Conservation (phyloP, 2,888 invertebrate genomes). For the Drosophila bunnanda region DNA sequence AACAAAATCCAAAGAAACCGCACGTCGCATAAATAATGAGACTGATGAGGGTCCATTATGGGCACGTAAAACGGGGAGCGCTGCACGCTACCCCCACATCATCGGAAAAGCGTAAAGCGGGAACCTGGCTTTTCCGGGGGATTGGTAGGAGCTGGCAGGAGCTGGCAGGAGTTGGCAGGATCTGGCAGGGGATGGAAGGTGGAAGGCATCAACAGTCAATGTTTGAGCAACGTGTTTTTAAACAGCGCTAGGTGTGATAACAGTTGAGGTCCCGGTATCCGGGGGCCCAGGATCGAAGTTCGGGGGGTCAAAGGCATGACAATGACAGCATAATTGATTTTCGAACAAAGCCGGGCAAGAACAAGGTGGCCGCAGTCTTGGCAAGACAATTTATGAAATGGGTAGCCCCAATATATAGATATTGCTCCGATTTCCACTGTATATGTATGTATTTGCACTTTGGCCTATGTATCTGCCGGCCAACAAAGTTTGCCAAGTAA, state of each 20-base stretch:
- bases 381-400: slow-evolving; percentile 72
- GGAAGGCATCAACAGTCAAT: slow-evolving; percentile 71
- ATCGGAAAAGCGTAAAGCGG: slow-evolving; percentile 22
- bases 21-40: slow-evolving; percentile 82
- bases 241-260: slow-evolving; percentile 76
- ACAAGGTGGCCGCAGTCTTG: slow-evolving; percentile 17
- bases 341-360: slow-evolving; percentile 79
- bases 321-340: slow-evolving; percentile 81
- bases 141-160: neutral
- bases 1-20: slow-evolving; percentile 82
- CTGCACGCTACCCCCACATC: slow-evolving; percentile 44
- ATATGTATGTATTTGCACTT: slow-evolving; percentile 19
- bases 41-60: slow-evolving; percentile 82
- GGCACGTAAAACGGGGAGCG: slow-evolving; percentile 68
- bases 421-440: neutral
- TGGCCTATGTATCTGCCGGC: slow-evolving; percentile 45
- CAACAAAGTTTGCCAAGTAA: slow-evolving; percentile 70
- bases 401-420: slow-evolving; percentile 31
- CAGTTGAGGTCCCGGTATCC: slow-evolving; percentile 65
- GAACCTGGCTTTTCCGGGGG: slow-evolving; percentile 27
- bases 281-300: slow-evolving; percentile 5
- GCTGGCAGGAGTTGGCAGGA: neutral
- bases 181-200: slow-evolving; percentile 18
- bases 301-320: slow-evolving; percentile 75
- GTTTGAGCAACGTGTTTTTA: slow-evolving; percentile 80